Base-by-base conservation (phyloP, 2,113 vertebrate species). In the Xyrauchen texanus region DNA sequence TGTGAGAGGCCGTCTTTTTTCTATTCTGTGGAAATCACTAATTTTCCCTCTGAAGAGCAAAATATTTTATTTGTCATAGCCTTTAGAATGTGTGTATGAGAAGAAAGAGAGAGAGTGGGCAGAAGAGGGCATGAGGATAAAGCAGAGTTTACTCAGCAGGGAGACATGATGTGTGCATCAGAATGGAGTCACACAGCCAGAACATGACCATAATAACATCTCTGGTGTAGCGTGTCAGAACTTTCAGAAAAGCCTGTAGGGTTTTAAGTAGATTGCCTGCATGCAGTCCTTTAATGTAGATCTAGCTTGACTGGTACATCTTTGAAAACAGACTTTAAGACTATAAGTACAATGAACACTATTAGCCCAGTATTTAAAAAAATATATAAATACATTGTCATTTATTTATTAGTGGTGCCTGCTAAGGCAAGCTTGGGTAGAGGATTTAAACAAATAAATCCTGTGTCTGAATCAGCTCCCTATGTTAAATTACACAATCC, bases 241-340 rank as follows among this genome's bases (percentile, higher is more conserved):
- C 44, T 34, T 34, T 47, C 58, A 49, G 45, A 67, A 78, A 75
- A 44, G 45, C 46, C 53, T 83, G 74, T 75, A 34, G 58, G 10
- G 81, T 60, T 62, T 61, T 12, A 42, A 57, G n/a, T 44, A 21
- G 67, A 53, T 68, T 16, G n/a, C 66, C 9, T 51, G 66, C 16
- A 68, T 53, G 15, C 47, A 15, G 12, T 71, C 16, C 67, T 13
- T 69, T 13, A 53, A 4, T 69, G 16, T 13, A 10, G 49, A 7
- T 57, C 60, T 64, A 34, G 11, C 21, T 63, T 60, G 79, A 53
- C 8, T 53, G 51, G 9, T 53, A 51, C 60, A 75, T 76, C 82
- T 77, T 75, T 47, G 34, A 58, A 52, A 58, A 68, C 64, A n/a
- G 6, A 49, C 8, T 53, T 9, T 8, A 9, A 34, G 1, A 34